A percentile compares a stretch with the other conserved stretches of the same genome.
phyloP scores from a whole-genome alignment of 2,113 vertebrate species.

The Paraplagusia blochii region DNA sequence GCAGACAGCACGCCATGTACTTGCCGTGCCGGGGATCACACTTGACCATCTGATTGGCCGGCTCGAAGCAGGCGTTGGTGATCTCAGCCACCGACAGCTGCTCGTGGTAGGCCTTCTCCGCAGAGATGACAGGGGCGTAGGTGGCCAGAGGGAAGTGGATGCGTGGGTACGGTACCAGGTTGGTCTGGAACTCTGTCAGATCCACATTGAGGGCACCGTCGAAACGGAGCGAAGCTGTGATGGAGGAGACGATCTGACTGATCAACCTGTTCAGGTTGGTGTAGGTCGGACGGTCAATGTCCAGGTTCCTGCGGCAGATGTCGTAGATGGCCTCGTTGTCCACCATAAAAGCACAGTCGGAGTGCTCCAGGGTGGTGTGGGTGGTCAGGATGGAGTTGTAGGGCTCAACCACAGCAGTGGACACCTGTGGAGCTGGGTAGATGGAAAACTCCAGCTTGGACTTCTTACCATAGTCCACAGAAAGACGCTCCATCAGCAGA shows the following conservation, averaged over 20 bases:
- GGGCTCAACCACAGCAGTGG: neutral
- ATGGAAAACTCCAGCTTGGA: conserved; percentile 80
- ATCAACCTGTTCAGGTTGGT: neutral
- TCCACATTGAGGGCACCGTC: neutral
- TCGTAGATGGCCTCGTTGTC: neutral
- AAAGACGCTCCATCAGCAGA: conserved; percentile 90
- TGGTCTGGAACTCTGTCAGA: neutral
- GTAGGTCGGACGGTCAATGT: neutral
- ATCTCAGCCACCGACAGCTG: neutral
- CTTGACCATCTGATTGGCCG: neutral
- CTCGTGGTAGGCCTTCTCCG: neutral
- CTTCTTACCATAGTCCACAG: conserved; percentile 88
- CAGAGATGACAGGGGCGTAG: neutral
- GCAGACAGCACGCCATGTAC: neutral
- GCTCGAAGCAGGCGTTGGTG: neutral
- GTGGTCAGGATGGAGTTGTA: neutral
- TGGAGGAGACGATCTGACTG: neutral
- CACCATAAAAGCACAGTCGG: neutral
- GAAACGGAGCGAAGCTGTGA: neutral
- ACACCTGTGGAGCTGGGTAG: neutral
- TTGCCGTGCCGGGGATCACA: neutral
- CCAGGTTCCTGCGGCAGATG: neutral
- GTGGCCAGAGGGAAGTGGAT: neutral
- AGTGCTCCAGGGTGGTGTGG: neutral
- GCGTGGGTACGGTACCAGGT: neutral